These are phyloP conservation scores for Apus apus DNA, from an alignment of 2,113 vertebrate genomes.

Conservation along the genomic window DNA sequence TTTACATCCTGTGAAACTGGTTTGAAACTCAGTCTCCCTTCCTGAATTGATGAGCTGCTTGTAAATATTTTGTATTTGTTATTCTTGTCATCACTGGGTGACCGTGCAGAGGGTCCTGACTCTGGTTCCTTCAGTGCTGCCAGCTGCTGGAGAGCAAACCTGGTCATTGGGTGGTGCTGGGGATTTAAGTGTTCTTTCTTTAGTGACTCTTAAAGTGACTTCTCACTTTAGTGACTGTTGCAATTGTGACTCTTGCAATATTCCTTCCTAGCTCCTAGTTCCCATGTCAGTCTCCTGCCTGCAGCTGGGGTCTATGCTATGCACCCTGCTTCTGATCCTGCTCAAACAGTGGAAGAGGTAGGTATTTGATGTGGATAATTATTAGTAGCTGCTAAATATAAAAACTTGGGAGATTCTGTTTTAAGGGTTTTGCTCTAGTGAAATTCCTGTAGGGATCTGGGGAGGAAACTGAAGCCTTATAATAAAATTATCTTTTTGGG, in stretches of 20 bases:
- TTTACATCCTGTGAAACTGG: neutral
- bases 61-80: neutral
- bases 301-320: slow-evolving; percentile 92
- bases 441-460: neutral
- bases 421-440: neutral
- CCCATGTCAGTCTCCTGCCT: slow-evolving; percentile 86
- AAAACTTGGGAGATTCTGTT: neutral
- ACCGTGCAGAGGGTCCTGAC: neutral
- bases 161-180: neutral
- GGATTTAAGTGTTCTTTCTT: neutral
- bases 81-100: neutral
- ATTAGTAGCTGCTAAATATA: neutral
- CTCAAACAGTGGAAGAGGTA: slow-evolving; percentile 94
- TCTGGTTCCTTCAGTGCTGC: neutral
- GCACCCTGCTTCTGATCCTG: slow-evolving; percentile 90
- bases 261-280: slow-evolving; percentile 82
- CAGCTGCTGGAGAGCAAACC: neutral
- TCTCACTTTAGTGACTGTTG: neutral
- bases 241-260: neutral
- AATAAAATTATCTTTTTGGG: neutral
- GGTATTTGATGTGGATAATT: slow-evolving; percentile 8
- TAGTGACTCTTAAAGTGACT: no score
- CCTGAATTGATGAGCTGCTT: neutral
- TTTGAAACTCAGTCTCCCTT: neutral
- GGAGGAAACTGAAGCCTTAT: neutral